Base-by-base conservation (phyloP, 2,797 vertebrate species). In the Odontamblyopus rebecca region DNA sequence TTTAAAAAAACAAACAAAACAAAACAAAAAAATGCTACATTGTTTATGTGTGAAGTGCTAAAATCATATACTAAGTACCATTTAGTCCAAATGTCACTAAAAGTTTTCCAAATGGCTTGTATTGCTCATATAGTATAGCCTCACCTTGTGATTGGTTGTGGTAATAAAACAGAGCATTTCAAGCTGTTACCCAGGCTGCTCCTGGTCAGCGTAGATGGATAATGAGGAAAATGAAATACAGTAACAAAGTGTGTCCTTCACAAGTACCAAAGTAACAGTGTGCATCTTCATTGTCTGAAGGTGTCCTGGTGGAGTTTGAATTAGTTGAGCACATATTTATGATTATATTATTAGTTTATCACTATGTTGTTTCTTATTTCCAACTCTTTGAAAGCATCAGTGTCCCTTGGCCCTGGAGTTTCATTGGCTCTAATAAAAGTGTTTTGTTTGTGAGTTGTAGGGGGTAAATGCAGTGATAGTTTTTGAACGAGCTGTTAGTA, bases 401-500 rank as follows among this genome's bases (percentile, higher is more conserved):
- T 30, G 23, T 80, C 73, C 75, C 72, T 75, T 82, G 75, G 79
- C 81, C 80, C 72, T 61, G 68, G 73, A 61, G 48, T 77, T 81
- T 78, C 67, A 88, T 82, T 74, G 69, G 57, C 77, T 51, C 68
- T 65, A 76, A 87, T 87, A 85, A 83, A 86, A 71, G 69, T 82
- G 86, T 90, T 81, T 44, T 90, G 80, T 86, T 82, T 84, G 74
- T 82, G 78, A 68, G 76, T 82, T 85, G 83, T 71, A 74, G 82
- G 82, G 73, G 80, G 80, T 86, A 83, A 85, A 82, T 73, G 72
- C 67, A 51, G 75, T 63, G 48, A 78, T 82, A 69, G 79, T 86
- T 85, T 86, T 85, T 86, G 78, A 88, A 80, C 61, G 74, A 85
- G 85, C 86, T 86, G 83, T 86, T 80, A 88, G 82, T 69, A 29